Percentiles rank a stretch among this genome's conserved stretches.
These are phyloP conservation scores for Xyrichtys novacula DNA, from an alignment of 2,797 vertebrate genomes.

Conservation along the genomic window DNA sequence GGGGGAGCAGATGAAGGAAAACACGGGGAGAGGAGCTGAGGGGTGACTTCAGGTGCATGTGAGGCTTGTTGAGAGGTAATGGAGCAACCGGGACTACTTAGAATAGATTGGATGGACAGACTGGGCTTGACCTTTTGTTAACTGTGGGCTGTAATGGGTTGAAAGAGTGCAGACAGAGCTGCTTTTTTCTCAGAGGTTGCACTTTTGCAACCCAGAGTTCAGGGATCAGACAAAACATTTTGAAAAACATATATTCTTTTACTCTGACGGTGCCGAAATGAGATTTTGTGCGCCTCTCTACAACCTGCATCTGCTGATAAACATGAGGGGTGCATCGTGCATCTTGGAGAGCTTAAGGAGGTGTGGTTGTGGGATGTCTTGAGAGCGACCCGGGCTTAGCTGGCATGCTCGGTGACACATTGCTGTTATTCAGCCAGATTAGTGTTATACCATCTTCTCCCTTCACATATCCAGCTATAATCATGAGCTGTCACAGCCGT, in stretches of 20 bases:
- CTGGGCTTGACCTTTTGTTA: slow-evolving; percentile 70
- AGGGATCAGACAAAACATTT: background rate
- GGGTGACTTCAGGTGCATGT: slow-evolving; percentile 61
- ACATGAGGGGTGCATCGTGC: slow-evolving; percentile 20
- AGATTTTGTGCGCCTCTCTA: background rate
- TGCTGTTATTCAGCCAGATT: slow-evolving; percentile 79
- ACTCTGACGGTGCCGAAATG: background rate
- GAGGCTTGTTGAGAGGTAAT: slow-evolving; percentile 71
- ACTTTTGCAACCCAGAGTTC: background rate
- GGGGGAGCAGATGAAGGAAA: slow-evolving; percentile 55
- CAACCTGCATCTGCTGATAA: slow-evolving; percentile 28
- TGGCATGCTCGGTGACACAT: slow-evolving; percentile 68
- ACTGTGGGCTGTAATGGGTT: slow-evolving; percentile 51
- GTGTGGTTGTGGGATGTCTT: slow-evolving; percentile 51
- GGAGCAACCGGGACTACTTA: slow-evolving; percentile 70
- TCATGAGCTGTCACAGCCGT: slow-evolving; percentile 76
- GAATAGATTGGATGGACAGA: slow-evolving; percentile 69
- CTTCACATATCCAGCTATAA: slow-evolving; percentile 77
- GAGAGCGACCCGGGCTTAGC: slow-evolving; percentile 53
- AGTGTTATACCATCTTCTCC: slow-evolving; percentile 71
- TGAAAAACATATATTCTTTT: slow-evolving; percentile 20
- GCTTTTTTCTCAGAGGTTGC: slow-evolving; percentile 18
- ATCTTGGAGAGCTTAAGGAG: slow-evolving; percentile 42
- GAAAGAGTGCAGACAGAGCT: slow-evolving; percentile 22
- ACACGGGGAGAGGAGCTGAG: slow-evolving; percentile 6